Evolutionary conservation across 2,113 vertebrate genomes (phyloP), one percentile per base, ranked within the genome.

Genomic region (Hyla sarda): DNA sequence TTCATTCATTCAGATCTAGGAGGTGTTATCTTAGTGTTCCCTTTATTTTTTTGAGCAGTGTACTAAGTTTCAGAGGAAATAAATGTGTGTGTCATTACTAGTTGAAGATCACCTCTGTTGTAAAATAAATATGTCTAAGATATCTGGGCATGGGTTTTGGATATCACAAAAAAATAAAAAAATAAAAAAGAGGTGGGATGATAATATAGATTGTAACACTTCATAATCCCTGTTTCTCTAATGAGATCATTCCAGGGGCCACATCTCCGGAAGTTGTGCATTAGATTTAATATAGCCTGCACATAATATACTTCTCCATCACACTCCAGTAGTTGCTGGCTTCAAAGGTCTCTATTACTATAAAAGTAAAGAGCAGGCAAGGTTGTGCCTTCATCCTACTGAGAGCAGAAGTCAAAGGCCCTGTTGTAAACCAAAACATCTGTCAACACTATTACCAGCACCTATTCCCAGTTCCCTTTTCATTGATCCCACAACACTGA

Each of bases 361-460:
- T 56, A 67, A 30, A 56, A 85, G 69, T 62, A 13, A 19, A 67
- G 83, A 45, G 21, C 56, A 28, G 28, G 56, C n/a, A 23, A 76
- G 41, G 21, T 28, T 67, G 74, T 67, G 45, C 48, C 58, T 72
- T 80, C 73, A 80, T 81, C 62, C 62, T 25, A 34, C 45, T 80
- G 65, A 73, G 84, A 30, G 45, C 34, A 86, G 41, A 80, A 86
- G 84, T 80, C 84, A 86, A 86, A 86, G 77, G 84, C 65, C 41
- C 76, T n/a, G 48, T 72, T 80, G 56, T 37, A 25, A 86, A 86
- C 65, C 69, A 72, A 86, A 80, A 86, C 77, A 80, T 86, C 62
- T 86, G 76, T 74, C 54, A 48, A 14, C 37, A 41, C 50, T 62
- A 54, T 60, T 58, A 67, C 84, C 62, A 79, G 60, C 76, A 34